Evolutionary conservation across 1,140 invertebrate species (phyloP), one percentile per base, ranked within the genome.

Genomic region (Scaptomyza pallida): DNA sequence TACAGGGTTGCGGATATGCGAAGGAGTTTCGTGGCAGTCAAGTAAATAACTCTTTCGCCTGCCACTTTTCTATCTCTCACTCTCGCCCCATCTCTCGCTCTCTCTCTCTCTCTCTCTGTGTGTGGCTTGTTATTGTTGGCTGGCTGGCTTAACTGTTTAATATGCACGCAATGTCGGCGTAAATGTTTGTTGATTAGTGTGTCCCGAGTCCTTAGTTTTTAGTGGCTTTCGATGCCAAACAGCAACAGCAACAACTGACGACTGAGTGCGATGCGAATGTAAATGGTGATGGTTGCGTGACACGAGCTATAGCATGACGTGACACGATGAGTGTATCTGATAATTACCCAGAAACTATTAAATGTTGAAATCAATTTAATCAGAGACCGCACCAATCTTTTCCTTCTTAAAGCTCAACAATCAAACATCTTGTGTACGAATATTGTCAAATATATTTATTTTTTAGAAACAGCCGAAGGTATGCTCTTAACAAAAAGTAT

Each of bases 181-280:
- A 86, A 86, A 86, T 86, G 82, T 86, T 88, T 88, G 82, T 88
- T 88, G 82, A 88, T 88, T 88, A 82, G 83, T 88, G 78, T 88
- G 82, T 88, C 74, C 78, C 81, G 65, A 80, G 77, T 81, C 72
- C 72, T 80, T 74, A 81, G 82, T 88, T 88, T 88, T 88, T 88
- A 88, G 82, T 88, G 82, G 74, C 82, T 82, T 72, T 71, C 73
- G 73, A 72, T 78, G 76, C 63, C 55, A 45, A 65, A 64, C 44
- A 26, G 35, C 9, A 30, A 30, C 26, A 30, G 9, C 8, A 30
- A 30, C 8, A 30, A 64, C 44, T 19, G 8, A 21, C 9, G 17
- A 30, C 43, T 21, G 26, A 35, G 33, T 35, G 55, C 30, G 30
- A 48, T 55, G 19, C 23, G 26, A 30, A 30, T 30, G 8, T 2